A percentile compares a stretch with the other conserved stretches of the same genome.
Conservation (phyloP, 2,113 vertebrate species). For the Ploceus nigricollis region DNA sequence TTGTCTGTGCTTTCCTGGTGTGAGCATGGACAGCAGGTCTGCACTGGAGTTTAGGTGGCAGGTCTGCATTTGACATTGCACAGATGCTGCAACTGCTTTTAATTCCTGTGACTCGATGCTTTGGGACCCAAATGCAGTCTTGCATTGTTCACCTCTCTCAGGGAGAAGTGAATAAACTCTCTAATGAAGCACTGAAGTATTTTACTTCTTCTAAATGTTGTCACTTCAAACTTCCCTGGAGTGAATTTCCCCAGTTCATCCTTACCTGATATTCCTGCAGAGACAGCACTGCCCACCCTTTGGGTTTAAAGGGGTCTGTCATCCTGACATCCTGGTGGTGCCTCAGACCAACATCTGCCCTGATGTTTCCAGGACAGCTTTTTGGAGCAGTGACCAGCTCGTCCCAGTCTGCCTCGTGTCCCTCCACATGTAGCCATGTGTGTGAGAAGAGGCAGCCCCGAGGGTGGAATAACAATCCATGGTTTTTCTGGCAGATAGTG, state of each 20-base stretch:
- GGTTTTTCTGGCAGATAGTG: not conserved
- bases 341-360: not conserved
- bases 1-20: not conserved
- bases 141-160: fast-evolving
- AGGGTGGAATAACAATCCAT: not conserved
- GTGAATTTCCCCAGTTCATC: not conserved
- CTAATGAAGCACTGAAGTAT: not conserved
- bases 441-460: not conserved
- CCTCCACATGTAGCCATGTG: not conserved
- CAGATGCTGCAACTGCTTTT: not conserved
- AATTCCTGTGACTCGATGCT: not conserved
- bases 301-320: not conserved
- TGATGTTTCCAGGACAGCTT: not conserved
- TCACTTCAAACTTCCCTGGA: not conserved
- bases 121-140: not conserved
- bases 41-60: not conserved
- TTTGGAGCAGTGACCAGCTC: not conserved
- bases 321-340: not conserved
- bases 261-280: not conserved
- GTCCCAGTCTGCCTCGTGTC: not conserved
- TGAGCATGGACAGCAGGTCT: not conserved
- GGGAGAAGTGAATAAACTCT: not conserved
- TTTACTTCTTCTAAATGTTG: not conserved
- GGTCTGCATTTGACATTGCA: not conserved
- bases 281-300: not conserved